Evolutionary conservation across 2,888 invertebrate species (phyloP), one percentile per base, ranked within the genome.

Genomic region (Ypsolopha scabrella): DNA sequence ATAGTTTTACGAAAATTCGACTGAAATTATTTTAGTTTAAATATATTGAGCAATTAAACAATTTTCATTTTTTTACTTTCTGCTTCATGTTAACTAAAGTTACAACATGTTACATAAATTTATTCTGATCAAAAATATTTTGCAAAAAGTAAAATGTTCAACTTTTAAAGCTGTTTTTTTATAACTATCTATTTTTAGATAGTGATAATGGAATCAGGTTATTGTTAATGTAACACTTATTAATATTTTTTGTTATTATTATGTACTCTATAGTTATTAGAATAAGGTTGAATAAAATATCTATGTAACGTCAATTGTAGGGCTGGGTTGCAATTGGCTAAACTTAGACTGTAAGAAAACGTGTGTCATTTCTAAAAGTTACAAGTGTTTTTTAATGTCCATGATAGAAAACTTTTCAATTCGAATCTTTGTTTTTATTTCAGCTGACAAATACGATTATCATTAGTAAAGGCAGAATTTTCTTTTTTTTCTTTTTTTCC

Each of bases 301-400:
- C 43, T 45, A 45, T 58, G 54, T 57, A 57, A 57, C 56, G 80
- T 75, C 82, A 75, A 73, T 80, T 76, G 80, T 73, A 82, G 78
- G 85, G 85, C 81, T 86, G 85, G 85, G 85, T 77, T 83, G 63
- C 79, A 73, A 75, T 79, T 80, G 80, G 64, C 76, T 57, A 63
- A 70, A 60, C 50, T 58, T 75, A 74, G 69, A 55, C 44, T 53
- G 53, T 72, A 76, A 74, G 70, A 58, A 71, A 62, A 68, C 61
- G 66, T 70, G 79, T 80, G 80, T 78, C 78, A 79, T 68, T 66
- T 57, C 43, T 14, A 43, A 38, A 24, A 24, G 24, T 2, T 24
- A 24, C 24, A 24, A 24, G 24, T 24, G 24, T 24, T 4, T 24
- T 24, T 24, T 24, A 3, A 4, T 24, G 2, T 24, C 24, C 4